Evolutionary conservation across 2,797 vertebrate species (phyloP).

Genomic region (Cryptoblepharus egeriae): DNA sequence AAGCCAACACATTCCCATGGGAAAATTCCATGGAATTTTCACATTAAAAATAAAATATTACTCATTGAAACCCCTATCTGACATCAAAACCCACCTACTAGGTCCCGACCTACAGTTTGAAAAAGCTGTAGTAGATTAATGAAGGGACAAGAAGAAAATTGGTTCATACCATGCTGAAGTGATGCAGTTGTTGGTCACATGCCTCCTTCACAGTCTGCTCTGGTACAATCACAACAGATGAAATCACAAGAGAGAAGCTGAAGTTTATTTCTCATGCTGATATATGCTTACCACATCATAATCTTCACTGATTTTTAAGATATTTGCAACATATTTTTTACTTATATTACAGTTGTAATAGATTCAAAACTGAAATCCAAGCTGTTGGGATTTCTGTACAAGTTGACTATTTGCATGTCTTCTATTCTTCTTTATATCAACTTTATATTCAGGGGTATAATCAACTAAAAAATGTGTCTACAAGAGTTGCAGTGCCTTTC

Average conservation of each 20-base stretch:
- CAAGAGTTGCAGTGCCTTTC: constrained; percentile 29
- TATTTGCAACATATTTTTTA: fast-evolving
- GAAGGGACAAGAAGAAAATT: not conserved
- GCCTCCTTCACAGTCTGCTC: not conserved
- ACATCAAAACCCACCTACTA: too few relatives aligned
- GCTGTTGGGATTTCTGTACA: not conserved
- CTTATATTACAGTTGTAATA: too few relatives aligned
- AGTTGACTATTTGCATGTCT: not conserved
- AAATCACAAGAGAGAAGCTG: not conserved
- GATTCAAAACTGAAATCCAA: not conserved
- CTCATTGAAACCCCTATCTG: too few relatives aligned
- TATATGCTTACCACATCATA: not conserved
- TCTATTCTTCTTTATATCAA: not conserved
- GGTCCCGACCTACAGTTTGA: too few relatives aligned
- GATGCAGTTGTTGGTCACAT: not conserved
- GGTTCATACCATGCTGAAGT: not conserved
- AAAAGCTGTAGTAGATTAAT: not conserved
- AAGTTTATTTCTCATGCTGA: not conserved
- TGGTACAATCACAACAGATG: not conserved
- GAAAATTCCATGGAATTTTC: too few relatives aligned
- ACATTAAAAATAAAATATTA: too few relatives aligned
- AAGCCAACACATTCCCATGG: too few relatives aligned
- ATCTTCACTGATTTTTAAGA: not conserved
- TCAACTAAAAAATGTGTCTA: not conserved
- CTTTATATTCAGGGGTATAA: not conserved